Base-by-base conservation (phyloP, 2,113 vertebrate species). In the Burhinus oedicnemus region DNA sequence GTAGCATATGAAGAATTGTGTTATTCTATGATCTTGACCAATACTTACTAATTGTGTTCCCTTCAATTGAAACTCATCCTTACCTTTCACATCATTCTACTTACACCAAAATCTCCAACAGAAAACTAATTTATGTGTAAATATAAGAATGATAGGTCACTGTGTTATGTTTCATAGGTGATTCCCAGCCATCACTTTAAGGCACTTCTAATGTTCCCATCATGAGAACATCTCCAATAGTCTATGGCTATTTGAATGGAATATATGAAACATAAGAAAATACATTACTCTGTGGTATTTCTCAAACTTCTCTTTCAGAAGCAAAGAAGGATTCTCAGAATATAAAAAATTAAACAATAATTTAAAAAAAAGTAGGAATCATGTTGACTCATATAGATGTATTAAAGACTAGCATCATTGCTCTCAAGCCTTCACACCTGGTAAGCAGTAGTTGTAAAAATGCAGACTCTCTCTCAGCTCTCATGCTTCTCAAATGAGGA, bases 301-400 rank as follows among this genome's bases (percentile, higher is more conserved):
- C 16, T 74, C 36, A 84, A 26, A 12, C 1, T 54, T 74, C 26
- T 69, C 17, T 85, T 82, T 45, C 29, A 76, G 29, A 83, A 80
- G 10, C 11, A 83, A 89, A 82, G 60, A 81, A 44, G 7, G 36
- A 55, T 52, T 45, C 5, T 36, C 54, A 87, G 40, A 70, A 54
- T 15, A 40, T 3, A 20, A 23, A 75, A n/a, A 12, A 51, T 44
- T 15, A 15, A 44, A 44, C 44, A 44, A 44, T 44, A 44, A 44
- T 44, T 44, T 15, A 44, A 30, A 16, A n/a, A 51, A 29, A 75
- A 27, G 16, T 23, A 40, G 27, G 11, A 86, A 72, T 77, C 51
- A 14, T 1, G 45, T 5, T 12, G 20, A 62, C 2, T 15, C 2
- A 6, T 29, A 29, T 4, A 16, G 5, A 6, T 9, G 4, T 44